Evolutionary conservation across 2,888 invertebrate species (phyloP).

Genomic region (Monochamus alternatus): DNA sequence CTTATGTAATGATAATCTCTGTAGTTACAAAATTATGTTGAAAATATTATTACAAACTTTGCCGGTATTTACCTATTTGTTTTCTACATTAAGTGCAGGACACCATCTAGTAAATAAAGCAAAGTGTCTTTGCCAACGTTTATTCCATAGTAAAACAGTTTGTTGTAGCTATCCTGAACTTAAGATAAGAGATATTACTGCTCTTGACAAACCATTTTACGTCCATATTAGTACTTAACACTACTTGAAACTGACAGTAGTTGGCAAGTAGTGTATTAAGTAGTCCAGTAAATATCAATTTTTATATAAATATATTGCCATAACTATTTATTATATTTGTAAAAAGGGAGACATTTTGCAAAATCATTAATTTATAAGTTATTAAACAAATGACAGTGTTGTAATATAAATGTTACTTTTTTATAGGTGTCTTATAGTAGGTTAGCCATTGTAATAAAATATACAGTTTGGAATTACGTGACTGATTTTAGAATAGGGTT

Average conservation of each 20-base stretch:
- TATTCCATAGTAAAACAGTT: background rate
- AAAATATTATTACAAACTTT: background rate
- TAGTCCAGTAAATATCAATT: slow-evolving; percentile 55
- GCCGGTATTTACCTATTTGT: no score
- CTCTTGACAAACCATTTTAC: slow-evolving; percentile 59
- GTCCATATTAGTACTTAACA: slow-evolving; percentile 65
- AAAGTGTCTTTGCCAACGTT: no score
- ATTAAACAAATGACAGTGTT: slow-evolving; percentile 59
- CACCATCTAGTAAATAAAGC: background rate
- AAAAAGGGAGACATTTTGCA: slow-evolving; percentile 61
- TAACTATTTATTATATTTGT: slow-evolving; percentile 63
- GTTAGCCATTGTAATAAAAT: slow-evolving; percentile 51
- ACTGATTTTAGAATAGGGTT: slow-evolving; percentile 64
- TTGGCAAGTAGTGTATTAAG: slow-evolving; percentile 47
- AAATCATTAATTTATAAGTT: slow-evolving; percentile 59
- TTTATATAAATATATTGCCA: slow-evolving; percentile 59
- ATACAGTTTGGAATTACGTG: slow-evolving; percentile 55
- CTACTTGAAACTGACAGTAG: slow-evolving; percentile 35
- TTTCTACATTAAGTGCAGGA: background rate
- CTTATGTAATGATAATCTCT: no score
- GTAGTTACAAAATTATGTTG: background rate
- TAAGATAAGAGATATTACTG: slow-evolving; percentile 34
- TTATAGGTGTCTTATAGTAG: slow-evolving; percentile 68
- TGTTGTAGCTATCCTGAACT: slow-evolving; percentile 43
- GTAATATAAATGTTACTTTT: slow-evolving; percentile 69